Evolutionary conservation across 2,113 vertebrate species (phyloP).

Genomic region (human (Homo sapiens)): DNA sequence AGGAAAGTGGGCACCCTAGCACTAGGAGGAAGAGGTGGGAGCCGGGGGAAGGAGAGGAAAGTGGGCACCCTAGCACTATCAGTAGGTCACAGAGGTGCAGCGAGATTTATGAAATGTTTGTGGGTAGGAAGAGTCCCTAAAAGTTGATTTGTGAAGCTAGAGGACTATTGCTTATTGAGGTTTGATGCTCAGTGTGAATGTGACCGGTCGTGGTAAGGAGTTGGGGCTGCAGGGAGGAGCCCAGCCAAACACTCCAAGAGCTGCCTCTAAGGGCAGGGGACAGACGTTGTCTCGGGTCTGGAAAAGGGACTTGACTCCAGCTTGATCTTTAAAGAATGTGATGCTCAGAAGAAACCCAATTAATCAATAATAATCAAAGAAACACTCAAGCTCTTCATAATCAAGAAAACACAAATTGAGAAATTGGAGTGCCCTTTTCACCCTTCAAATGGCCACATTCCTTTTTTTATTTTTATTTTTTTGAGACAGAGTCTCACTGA

Average conservation of each 20-base stretch:
- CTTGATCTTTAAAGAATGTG: neutral
- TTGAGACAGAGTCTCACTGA: too few relatives aligned
- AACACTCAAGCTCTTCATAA: neutral
- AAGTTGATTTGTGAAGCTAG: neutral
- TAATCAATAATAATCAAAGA: neutral
- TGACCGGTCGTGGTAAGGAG: neutral
- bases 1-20: too few relatives aligned
- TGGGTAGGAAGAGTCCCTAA: neutral
- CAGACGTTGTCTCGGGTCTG: neutral
- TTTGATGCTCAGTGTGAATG: neutral
- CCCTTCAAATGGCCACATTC: neutral
- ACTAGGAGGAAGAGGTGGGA: neutral
- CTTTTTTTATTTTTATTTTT: too few relatives aligned
- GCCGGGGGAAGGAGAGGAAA: too few relatives aligned
- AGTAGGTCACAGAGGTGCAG: neutral
- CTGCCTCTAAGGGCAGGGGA: too few relatives aligned
- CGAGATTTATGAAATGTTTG: neutral
- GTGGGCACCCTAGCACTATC: fast-evolving
- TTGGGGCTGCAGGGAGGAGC: neutral
- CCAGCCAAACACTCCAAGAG: neutral
- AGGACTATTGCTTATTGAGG: neutral
- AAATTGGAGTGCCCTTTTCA: neutral
- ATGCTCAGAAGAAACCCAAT: neutral
- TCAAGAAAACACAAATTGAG: neutral
- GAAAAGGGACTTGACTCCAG: neutral